Evolutionary conservation across 2,113 vertebrate genomes (phyloP), one percentile per base, ranked within the genome.

Genomic region (Atlantisia rogersi): DNA sequence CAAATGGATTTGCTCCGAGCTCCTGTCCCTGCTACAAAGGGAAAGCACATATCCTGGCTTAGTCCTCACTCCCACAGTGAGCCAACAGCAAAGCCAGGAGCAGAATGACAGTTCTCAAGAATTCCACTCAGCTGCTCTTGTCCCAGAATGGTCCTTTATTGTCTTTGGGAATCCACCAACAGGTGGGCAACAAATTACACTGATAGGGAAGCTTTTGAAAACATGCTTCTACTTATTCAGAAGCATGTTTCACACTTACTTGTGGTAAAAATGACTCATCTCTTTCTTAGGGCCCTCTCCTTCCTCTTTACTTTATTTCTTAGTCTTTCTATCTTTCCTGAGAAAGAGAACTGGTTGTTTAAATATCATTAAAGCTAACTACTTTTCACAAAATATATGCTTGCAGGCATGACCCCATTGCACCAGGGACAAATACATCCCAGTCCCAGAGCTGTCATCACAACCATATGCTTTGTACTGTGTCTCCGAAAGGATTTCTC

Each of bases 361-460:
- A 81, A 92, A 35, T 12, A 55, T 73, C 90, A 69, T 82, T 91
- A 96, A 92, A 96, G 52, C 76, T 64, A 94, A 84, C 86, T 71
- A 48, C 69, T 90, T 93, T 83, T 90, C 92, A 48, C 22, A 29
- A 65, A 50, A 26, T 53, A 92, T 92, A 76, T 37, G 62, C 70
- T 75, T 78, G 16, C 12, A 83, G 92, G 75, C 94, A 75, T 39
- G 44, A 63, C 83, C 56, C 20, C 24, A 10, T 64, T 88, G 44
- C 96, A 96, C 95, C 4, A 6, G 95, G 64, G 95, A 94, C 84
- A 70, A 96, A 97, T 97, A 94, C 53, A 95, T 97, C 90, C 94
- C 3, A 42, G 95, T 96, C 91, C 85, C 90, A 28, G 58, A 86
- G 84, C 95, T 97, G 97, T 97, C 98, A 98, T 96, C 94, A 37